These are phyloP conservation scores for Drosophila limbata DNA, from an alignment of 2,888 invertebrate genomes.

Conservation along the genomic window DNA sequence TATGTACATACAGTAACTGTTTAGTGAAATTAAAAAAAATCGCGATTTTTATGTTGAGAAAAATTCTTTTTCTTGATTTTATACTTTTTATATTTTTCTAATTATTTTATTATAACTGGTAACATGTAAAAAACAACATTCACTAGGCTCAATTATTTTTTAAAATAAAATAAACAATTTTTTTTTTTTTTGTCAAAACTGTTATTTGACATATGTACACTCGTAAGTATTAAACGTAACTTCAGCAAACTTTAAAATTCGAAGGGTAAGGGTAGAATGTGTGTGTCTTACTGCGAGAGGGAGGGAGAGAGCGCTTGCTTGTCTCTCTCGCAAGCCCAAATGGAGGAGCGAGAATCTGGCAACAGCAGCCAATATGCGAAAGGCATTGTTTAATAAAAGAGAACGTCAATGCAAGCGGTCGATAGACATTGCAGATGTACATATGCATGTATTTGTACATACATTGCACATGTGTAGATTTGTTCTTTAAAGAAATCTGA, in stretches of 20 bases:
- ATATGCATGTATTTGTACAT: background rate
- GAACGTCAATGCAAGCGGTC: conserved; percentile 31
- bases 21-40: no score
- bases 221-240: conserved; percentile 18
- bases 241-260: conserved; percentile 20
- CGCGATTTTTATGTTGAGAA: no score
- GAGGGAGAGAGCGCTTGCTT: background rate
- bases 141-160: no score
- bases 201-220: background rate
- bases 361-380: conserved; percentile 35
- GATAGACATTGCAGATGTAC: conserved; percentile 21
- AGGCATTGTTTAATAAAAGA: conserved; percentile 24
- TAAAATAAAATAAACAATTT: no score
- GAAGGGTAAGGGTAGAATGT: conserved; percentile 19
- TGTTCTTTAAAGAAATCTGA: background rate
- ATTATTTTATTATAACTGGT: background rate
- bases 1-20: no score
- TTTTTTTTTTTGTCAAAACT: no score
- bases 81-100: no score
- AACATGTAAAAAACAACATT: no score
- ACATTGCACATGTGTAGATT: background rate
- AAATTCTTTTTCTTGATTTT: no score
- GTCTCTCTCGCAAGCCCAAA: conserved; percentile 22
- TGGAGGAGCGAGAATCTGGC: conserved; percentile 20
- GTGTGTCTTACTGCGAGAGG: background rate